Base-by-base conservation (phyloP, 2,113 vertebrate species). In the Cairina moschata region DNA sequence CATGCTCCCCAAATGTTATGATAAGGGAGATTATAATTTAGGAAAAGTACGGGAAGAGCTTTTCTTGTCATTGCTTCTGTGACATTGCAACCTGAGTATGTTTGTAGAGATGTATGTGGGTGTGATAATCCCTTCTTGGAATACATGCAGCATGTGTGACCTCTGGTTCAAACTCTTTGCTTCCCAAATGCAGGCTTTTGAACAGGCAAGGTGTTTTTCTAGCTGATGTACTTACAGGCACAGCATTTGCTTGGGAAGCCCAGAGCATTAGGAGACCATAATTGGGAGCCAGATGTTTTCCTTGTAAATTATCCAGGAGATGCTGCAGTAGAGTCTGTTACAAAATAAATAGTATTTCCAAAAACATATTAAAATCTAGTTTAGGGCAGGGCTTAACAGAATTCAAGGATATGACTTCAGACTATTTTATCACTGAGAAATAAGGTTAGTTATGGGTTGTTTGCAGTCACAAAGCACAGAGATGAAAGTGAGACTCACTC, bases 211-310 rank as follows among this genome's bases (percentile, higher is more conserved):
- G 66, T 65, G 48, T 62, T 91, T 81, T 82, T 80, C 46, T 17
- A 82, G 62, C 68, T 58, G 82, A 5, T 32, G 63, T 92, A 98
- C 98, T 98, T 97, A 99, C 98, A 5, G 98, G 98, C 72, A 98
- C 83, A 76, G 97, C 96, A 36, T 98, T 99, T 29, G 98, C 98
- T 76, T 98, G 98, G 56, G 98, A 98, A 82, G 98, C 98, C 98
- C 98, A 99, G 62, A 99, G 97, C 84, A 98, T 89, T 14, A 98
- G 81, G 5, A 99, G 96, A 34, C 91, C 95, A 6, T 98, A 98
- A 81, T 94, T 98, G 32, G 98, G 87, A 91, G 86, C 88, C 7
- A 93, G 81, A 78, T 81, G 93, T 83, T 96, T 91, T 96, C 80
- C 98, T 83, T 32, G 85, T 89, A 98, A 68, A 23, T 83, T 90